phyloP scores from a whole-genome alignment of 2,797 vertebrate species.

The Austrolebias charrua region DNA sequence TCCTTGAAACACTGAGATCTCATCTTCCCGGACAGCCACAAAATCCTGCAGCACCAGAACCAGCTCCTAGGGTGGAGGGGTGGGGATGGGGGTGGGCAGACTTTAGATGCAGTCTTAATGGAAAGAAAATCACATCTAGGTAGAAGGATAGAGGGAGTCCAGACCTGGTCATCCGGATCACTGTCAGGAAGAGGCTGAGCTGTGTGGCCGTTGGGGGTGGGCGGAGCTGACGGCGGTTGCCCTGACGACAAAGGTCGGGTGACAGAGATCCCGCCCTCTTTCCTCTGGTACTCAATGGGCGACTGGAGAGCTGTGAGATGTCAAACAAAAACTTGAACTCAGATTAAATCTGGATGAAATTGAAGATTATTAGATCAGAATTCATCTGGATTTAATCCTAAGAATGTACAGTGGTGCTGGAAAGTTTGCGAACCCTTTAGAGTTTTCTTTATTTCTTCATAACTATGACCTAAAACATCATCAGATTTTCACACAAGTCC shows the following conservation, averaged over 20 bases:
- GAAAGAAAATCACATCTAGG: too few relatives aligned
- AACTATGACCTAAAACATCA: neutral
- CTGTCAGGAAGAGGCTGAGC: slow-evolving; percentile 77
- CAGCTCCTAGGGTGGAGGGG: too few relatives aligned
- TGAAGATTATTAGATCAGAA: neutral
- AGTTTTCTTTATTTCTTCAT: too few relatives aligned
- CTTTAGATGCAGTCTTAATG: neutral
- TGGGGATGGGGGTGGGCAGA: slow-evolving; percentile 38
- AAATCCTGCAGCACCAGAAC: slow-evolving; percentile 95
- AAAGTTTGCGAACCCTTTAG: too few relatives aligned
- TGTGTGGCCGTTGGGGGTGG: slow-evolving; percentile 90
- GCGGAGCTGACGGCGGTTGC: slow-evolving; percentile 86
- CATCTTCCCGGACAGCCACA: slow-evolving; percentile 94
- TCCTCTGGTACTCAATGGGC: slow-evolving; percentile 95
- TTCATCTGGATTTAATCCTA: neutral
- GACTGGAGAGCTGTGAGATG: slow-evolving; percentile 91
- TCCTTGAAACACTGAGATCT: slow-evolving; percentile 93
- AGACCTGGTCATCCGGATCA: slow-evolving; percentile 87
- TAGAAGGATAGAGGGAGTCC: neutral
- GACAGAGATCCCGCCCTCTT: slow-evolving; percentile 84
- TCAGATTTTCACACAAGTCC: too few relatives aligned
- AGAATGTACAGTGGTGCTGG: neutral
- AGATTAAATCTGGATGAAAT: neutral
- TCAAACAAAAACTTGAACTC: neutral
- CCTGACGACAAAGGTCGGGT: slow-evolving; percentile 85